These are phyloP conservation scores for Terebella lapidaria DNA, from an alignment of 2,888 invertebrate genomes.

Conservation along the genomic window DNA sequence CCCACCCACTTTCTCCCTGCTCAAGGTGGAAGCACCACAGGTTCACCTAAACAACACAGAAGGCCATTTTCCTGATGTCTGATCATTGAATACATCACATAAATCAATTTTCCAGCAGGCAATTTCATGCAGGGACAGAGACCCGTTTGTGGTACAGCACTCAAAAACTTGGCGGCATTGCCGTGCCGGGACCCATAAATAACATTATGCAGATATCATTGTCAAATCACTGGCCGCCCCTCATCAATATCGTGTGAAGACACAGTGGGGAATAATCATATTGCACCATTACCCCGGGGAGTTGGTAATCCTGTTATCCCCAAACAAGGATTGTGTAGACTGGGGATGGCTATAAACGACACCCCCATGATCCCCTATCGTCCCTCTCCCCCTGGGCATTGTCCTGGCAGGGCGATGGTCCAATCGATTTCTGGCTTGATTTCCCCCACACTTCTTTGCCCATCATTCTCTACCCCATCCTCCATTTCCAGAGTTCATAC, in stretches of 20 bases:
- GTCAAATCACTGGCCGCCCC: background rate
- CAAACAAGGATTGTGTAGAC: background rate
- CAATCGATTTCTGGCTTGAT: background rate
- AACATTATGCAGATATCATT: background rate
- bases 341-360: background rate
- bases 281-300: background rate
- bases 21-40: too few relatives aligned
- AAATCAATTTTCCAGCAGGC: background rate
- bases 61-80: too few relatives aligned
- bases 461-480: too few relatives aligned
- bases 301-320: background rate
- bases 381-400: background rate
- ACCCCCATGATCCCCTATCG: background rate
- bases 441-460: too few relatives aligned
- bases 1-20: too few relatives aligned
- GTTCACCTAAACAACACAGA: too few relatives aligned
- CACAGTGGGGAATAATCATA: background rate
- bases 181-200: background rate
- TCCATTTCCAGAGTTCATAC: too few relatives aligned
- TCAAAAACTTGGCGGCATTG: too few relatives aligned
- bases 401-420: too few relatives aligned
- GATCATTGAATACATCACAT: background rate
- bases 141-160: too few relatives aligned
- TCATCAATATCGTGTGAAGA: background rate
- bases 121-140: background rate